Conservation (phyloP, 2,113 vertebrate species). For the Jaculus jaculus region DNA sequence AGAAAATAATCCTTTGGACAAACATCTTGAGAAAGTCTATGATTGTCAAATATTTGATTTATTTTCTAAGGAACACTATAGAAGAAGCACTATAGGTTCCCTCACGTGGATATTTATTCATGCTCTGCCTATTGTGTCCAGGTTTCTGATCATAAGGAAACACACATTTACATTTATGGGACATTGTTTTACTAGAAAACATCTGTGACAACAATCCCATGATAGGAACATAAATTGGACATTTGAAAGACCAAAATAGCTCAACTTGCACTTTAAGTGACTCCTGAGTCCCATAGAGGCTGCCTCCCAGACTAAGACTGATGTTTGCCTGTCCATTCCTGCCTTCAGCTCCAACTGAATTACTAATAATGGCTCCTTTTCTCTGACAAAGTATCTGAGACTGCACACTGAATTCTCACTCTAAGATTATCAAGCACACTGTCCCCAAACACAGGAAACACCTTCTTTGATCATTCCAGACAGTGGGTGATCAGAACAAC, state of each 20-base stretch:
- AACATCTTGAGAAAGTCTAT: background rate
- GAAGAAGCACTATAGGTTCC: too few species aligned
- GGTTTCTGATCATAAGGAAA: background rate
- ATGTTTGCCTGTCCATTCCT: background rate
- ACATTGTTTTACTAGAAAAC: background rate
- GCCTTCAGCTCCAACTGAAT: background rate
- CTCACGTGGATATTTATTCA: background rate
- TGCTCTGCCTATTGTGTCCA: background rate
- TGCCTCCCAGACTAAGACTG: background rate
- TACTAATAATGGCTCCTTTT: background rate
- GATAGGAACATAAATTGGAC: background rate
- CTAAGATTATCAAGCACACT: background rate
- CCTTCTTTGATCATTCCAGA: background rate
- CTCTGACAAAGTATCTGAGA: background rate
- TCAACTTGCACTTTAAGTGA: background rate
- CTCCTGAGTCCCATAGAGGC: accelerated
- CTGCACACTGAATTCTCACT: background rate
- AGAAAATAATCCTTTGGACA: background rate
- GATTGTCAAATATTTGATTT: background rate
- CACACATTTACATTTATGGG: background rate
- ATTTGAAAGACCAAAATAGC: background rate
- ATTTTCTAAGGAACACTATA: too few species aligned
- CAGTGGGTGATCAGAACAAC: background rate
- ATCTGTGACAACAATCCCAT: background rate
- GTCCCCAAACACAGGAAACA: background rate